Conservation (phyloP, 2,113 vertebrate genomes). For the Parus major region DNA sequence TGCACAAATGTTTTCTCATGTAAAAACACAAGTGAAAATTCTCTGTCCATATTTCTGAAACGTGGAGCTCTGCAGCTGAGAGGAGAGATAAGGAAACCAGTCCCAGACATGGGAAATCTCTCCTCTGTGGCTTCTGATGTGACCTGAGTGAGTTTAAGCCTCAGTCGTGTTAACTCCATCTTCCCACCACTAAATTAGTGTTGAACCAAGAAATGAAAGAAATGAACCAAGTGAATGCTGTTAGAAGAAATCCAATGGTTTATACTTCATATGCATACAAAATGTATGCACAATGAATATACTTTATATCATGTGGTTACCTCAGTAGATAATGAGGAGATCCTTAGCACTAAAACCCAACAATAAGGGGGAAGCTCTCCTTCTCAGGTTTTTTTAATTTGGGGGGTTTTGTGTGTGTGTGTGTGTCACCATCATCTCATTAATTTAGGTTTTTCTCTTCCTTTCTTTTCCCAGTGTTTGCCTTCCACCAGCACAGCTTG, state of each 20-base stretch:
- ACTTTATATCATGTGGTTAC: background rate
- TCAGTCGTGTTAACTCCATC: background rate
- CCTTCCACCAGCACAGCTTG: background rate
- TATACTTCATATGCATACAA: background rate
- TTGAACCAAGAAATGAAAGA: background rate
- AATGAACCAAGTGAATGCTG: background rate
- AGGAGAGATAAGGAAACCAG: background rate
- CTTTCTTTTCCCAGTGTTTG: background rate
- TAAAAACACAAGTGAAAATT: background rate
- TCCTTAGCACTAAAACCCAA: background rate
- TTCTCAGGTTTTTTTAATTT: background rate
- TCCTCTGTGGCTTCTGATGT: background rate
- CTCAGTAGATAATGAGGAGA: background rate
- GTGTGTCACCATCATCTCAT: background rate
- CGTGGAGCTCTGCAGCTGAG: background rate
- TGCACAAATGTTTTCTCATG: background rate
- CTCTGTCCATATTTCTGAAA: background rate
- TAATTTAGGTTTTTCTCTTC: background rate
- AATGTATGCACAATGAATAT: background rate
- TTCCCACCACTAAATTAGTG: background rate
- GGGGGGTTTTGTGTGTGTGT: accelerated
- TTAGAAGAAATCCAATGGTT: background rate
- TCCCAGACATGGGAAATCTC: background rate
- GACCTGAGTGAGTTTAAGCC: background rate
- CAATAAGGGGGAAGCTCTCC: background rate